Base-by-base conservation (phyloP, 1,140 invertebrate genomes). In the Drosophila sucinea region DNA sequence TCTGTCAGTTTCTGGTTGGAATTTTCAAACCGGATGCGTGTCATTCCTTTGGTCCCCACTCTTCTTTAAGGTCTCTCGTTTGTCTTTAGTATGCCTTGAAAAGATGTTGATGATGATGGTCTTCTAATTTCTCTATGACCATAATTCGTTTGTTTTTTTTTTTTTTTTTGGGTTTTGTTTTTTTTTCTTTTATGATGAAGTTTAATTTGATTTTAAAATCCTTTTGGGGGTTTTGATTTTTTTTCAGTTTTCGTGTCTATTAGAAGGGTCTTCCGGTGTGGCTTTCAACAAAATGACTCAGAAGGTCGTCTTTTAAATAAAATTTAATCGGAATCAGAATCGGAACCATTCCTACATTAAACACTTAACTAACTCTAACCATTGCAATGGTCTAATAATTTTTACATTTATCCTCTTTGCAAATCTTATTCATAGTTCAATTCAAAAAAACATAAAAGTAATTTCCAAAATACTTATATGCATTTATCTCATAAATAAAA, bases 1-100 rank as follows among this genome's bases (percentile, higher is more conserved):
- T 27, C 23, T 51, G 44, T 27, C 44, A 51, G 23, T 51, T 51
- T 51, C 44, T 51, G 44, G 57, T 38, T 87, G 84, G 84, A 84
- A 89, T 89, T 89, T 89, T 73, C 73, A 89, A 90, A 89, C 84
- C 84, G 84, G 84, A 89, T 89, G 84, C 84, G 81, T 84, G 80
- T 89, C 84, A 78, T 87, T 84, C 80, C 73, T 74, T 73, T 70
- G 74, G 70, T 25, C 41, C 38, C 67, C 25, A 7, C 61, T 40
- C 56, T 62, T 30, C 8, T 61, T 33, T 3, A 62, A 73, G 78
- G 69, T 70, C 54, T 47, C 58, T 71, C 67, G 73, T 68, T 67
- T 79, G 83, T 71, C 80, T 82, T 71, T 67, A 64, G 58, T 56
- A 7, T 54, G 23, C 51, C 17, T 55, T 58, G 44, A 51, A 51